A percentile compares a stretch with the other conserved stretches of the same genome.
Conservation (phyloP, 2,113 vertebrate genomes). For the Scophthalmus maximus region DNA sequence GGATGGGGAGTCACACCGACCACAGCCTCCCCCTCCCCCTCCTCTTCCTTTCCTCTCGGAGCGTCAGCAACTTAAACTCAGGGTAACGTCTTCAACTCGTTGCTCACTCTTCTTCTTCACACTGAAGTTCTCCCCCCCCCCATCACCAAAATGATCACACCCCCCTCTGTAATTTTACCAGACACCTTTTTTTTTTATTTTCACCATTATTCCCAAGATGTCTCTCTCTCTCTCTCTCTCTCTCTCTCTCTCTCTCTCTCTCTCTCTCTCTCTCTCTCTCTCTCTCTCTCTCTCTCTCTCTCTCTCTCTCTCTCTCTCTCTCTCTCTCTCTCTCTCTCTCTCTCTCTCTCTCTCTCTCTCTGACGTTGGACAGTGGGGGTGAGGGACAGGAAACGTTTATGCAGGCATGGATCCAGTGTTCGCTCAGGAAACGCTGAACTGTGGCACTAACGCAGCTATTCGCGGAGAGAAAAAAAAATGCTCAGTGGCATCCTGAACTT, state of each 20-base stretch:
- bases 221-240: no score
- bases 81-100: constrained; percentile 10
- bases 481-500: constrained; percentile 31
- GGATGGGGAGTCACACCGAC: constrained; percentile 73
- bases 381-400: constrained; percentile 35
- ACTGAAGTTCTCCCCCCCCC: not conserved
- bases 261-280: no score
- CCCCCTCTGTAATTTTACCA: no score
- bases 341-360: not conserved
- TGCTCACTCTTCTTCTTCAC: constrained; percentile 15
- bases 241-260: no score
- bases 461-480: constrained; percentile 37
- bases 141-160: no score
- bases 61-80: constrained; percentile 44
- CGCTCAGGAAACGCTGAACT: constrained; percentile 71
- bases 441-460: constrained; percentile 61
- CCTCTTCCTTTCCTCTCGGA: constrained; percentile 22
- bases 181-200: no score
- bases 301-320: no score
- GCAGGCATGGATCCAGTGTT: constrained; percentile 43
- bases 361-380: constrained; percentile 4
- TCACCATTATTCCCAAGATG: no score
- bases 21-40: not conserved
- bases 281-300: no score
- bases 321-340: constrained; percentile 26